Evolutionary conservation across 2,113 vertebrate genomes (phyloP).

Genomic region (Engystomops pustulosus): DNA sequence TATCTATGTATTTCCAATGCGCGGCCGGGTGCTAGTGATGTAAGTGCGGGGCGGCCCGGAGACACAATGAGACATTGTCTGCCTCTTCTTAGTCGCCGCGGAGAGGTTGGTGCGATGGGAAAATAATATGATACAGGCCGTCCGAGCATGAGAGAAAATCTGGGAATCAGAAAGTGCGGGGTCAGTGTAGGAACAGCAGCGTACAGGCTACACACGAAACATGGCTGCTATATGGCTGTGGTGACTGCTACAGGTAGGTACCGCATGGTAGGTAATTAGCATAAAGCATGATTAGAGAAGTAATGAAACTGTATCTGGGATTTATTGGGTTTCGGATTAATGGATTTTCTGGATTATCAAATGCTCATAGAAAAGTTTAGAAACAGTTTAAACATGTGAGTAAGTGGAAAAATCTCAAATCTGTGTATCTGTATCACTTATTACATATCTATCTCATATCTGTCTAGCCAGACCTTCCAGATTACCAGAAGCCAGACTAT

Average conservation of each 20-base stretch:
- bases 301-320: no score
- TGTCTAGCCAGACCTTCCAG: no score
- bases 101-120: conserved; percentile 5
- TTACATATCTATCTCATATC: no score
- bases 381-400: no score
- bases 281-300: no score
- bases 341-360: no score
- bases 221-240: neutral
- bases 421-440: no score
- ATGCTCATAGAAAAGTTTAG: no score
- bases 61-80: conserved; percentile 14
- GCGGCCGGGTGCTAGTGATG: neutral
- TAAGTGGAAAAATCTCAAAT: no score
- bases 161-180: neutral
- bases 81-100: neutral
- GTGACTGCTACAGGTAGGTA: neutral
- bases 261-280: neutral
- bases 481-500: no score
- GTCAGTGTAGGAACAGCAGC: neutral
- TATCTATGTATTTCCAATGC: neutral
- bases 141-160: neutral
- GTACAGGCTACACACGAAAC: neutral
- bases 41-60: neutral
- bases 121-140: neutral
- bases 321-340: no score